A percentile compares a stretch with the other conserved stretches of the same genome.
Conservation (phyloP, 2,797 vertebrate species). For the Coracias cyanogaster region DNA sequence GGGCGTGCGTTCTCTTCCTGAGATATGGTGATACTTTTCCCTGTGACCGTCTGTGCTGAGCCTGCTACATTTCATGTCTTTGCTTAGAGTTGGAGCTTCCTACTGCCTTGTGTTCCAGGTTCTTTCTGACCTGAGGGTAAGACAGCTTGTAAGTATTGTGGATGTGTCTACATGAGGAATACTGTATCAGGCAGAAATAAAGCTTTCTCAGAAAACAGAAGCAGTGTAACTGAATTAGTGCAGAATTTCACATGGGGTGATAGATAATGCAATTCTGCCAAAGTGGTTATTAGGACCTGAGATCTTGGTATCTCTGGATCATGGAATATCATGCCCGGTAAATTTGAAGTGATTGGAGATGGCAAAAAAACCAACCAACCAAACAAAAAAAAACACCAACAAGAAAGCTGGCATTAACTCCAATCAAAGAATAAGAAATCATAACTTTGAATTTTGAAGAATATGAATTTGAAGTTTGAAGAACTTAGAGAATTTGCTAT, state of each 20-base stretch:
- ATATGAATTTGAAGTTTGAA: not conserved
- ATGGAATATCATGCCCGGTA: not conserved
- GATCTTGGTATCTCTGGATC: not conserved
- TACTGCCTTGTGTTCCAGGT: not conserved
- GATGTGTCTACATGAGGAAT: not conserved
- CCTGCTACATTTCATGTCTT: not conserved
- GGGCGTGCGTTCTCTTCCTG: not conserved
- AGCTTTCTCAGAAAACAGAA: not conserved
- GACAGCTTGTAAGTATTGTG: not conserved
- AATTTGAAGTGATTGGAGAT: not conserved
- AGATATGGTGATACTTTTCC: not conserved
- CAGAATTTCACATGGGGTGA: not conserved
- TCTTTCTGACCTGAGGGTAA: not conserved
- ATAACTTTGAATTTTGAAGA: not conserved
- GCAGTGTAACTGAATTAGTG: not conserved
- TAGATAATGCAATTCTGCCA: not conserved
- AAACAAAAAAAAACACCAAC: not conserved
- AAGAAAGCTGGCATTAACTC: not conserved
- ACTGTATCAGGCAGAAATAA: not conserved
- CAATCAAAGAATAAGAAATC: not conserved
- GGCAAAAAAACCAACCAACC: not conserved
- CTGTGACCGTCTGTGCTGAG: not conserved
- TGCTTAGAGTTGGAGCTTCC: not conserved
- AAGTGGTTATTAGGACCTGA: not conserved
- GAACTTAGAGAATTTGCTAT: not conserved